phyloP scores from a whole-genome alignment of 1,140 invertebrate genomes.

The Trichonephila clavata region DNA sequence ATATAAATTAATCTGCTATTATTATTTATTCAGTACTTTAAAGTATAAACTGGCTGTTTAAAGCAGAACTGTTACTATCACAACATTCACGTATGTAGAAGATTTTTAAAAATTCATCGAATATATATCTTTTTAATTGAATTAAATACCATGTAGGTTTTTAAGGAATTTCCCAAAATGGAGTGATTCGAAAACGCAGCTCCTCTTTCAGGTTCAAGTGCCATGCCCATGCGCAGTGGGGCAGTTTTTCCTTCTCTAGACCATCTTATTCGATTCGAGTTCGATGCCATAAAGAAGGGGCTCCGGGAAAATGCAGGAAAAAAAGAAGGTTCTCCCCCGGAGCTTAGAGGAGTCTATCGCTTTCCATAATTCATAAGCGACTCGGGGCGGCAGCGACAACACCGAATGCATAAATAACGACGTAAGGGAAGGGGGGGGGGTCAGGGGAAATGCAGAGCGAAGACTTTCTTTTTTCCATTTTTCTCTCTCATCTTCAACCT shows the following conservation, averaged over 20 bases:
- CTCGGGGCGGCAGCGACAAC: not conserved
- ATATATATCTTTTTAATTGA: too few relatives aligned
- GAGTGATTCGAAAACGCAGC: not conserved
- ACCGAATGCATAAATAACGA: constrained; percentile 70
- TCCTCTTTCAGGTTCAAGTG: not conserved
- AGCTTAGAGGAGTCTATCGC: constrained; percentile 47
- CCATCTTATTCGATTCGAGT: constrained; percentile 45
- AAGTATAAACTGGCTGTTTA: too few relatives aligned
- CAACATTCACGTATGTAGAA: too few relatives aligned
- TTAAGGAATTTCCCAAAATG: not conserved
- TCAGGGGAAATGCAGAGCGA: not conserved
- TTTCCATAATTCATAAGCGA: constrained; percentile 75
- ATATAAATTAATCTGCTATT: too few relatives aligned
- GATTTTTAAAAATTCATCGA: too few relatives aligned
- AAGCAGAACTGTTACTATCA: too few relatives aligned
- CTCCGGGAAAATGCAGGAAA: not conserved
- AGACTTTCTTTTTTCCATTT: not conserved
- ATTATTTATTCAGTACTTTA: too few relatives aligned
- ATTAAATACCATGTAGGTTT: too few relatives aligned
- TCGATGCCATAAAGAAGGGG: constrained; percentile 65
- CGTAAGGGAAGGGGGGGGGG: not conserved
- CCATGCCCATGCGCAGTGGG: not conserved
- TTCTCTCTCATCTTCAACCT: constrained; percentile 2
- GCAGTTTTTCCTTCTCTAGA: constrained; percentile 5
- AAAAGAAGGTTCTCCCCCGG: constrained; percentile 8